phyloP scores from a whole-genome alignment of 2,113 vertebrate species.

The Redunca redunca region DNA sequence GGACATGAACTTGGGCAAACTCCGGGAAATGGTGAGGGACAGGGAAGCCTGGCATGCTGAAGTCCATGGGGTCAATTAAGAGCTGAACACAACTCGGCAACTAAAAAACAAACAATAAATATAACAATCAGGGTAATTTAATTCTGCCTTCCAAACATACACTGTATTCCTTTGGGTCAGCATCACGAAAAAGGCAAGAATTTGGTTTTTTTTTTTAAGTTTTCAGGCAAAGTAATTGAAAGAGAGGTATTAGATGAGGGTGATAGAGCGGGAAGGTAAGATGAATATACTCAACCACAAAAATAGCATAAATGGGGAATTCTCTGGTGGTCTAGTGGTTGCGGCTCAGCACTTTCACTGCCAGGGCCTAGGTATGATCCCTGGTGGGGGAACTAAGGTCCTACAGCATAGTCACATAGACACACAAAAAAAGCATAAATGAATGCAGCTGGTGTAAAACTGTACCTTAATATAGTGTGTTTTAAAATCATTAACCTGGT shows the following conservation, averaged over 20 bases:
- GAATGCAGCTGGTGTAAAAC: background rate
- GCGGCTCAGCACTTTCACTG: background rate
- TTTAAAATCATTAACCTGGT: background rate
- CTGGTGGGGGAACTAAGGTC: background rate
- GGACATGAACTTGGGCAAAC: background rate
- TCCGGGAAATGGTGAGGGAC: background rate
- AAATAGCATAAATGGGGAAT: background rate
- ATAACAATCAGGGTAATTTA: background rate
- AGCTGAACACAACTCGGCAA: background rate
- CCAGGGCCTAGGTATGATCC: background rate
- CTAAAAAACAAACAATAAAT: background rate
- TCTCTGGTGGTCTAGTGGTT: background rate
- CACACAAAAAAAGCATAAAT: background rate
- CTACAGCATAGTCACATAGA: background rate
- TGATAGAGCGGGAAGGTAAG: background rate
- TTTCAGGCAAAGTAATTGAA: background rate
- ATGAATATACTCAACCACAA: background rate
- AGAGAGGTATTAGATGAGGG: background rate
- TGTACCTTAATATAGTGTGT: background rate
- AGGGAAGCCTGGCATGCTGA: background rate
- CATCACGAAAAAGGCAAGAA: background rate
- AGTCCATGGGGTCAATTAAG: background rate
- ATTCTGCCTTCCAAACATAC: background rate
- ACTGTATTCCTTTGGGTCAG: background rate
- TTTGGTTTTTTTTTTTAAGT: background rate